These are phyloP conservation scores for Nannobrachium achirus DNA, from an alignment of 2,113 vertebrate species.

Conservation along the genomic window DNA sequence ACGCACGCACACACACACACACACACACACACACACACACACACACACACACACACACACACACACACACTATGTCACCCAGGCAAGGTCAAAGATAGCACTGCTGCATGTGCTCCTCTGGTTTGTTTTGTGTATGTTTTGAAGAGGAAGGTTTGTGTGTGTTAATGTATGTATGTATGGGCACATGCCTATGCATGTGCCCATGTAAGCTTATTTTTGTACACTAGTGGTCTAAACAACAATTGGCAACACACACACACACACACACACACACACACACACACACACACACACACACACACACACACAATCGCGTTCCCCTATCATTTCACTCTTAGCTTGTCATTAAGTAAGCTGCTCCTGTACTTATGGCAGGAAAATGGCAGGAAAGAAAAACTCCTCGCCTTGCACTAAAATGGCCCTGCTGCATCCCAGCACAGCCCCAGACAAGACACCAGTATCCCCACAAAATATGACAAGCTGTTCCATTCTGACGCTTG, in stretches of 20 bases:
- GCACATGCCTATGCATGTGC: not conserved
- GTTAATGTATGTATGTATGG: not conserved
- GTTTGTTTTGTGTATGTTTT: conserved; percentile 1
- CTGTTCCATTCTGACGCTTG: conserved; percentile 31
- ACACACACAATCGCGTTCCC: not conserved
- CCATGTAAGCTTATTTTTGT: conserved; percentile 7
- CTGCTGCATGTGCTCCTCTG: not conserved
- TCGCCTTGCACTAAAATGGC: conserved; percentile 7
- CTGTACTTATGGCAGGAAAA: conserved; percentile 40
- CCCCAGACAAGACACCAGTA: conserved; percentile 26
- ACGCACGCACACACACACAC: conserved; percentile 18
- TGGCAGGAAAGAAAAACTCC: conserved; percentile 40
- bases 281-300: conserved; percentile 14
- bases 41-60: not conserved
- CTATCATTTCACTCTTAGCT: conserved; percentile 43
- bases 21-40: conserved; percentile 21
- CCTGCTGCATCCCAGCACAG: conserved; percentile 16
- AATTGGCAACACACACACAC: conserved; percentile 19
- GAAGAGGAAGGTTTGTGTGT: not conserved
- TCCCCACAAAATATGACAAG: conserved; percentile 13
- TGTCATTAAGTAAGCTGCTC: conserved; percentile 43
- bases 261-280: conserved; percentile 21
- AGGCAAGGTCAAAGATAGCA: conserved; percentile 58
- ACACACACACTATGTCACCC: conserved; percentile 26
- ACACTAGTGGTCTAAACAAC: conserved; percentile 37